Percentiles rank a stretch among this genome's conserved stretches.
phyloP scores from a whole-genome alignment of 92 coral and sea anemone genomes.

The Scolanthus callimorphus region DNA sequence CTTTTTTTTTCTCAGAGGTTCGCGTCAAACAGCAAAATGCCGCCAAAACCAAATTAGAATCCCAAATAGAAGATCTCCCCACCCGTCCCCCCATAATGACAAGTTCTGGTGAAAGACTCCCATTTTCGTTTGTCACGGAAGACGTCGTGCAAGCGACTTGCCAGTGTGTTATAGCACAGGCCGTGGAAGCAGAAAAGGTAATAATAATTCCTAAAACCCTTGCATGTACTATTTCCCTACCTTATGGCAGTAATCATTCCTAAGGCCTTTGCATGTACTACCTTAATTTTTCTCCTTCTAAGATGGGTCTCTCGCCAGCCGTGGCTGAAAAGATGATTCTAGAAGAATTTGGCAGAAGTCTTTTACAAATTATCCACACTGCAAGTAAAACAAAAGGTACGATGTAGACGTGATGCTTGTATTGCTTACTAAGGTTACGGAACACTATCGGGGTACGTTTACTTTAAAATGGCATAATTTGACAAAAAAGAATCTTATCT shows the following conservation, averaged over 20 bases:
- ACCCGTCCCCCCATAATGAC: constrained; percentile 82
- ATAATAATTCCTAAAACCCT: neutral
- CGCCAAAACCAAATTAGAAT: constrained; percentile 93
- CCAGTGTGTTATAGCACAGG: constrained; percentile 93
- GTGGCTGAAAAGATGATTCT: constrained; percentile 80
- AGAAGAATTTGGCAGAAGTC: constrained; percentile 95
- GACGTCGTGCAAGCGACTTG: constrained; percentile 97
- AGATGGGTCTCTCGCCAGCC: constrained; percentile 66
- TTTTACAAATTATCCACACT: constrained; percentile 88
- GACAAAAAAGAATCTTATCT: too few relatives aligned
- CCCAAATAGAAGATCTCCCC: constrained; percentile 97
- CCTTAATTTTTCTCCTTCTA: neutral
- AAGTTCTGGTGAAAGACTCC: constrained; percentile 95
- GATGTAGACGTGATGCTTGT: too few relatives aligned
- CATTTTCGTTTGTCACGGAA: constrained; percentile 94
- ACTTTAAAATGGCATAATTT: too few relatives aligned
- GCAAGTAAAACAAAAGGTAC: constrained; percentile 88
- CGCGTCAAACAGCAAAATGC: constrained; percentile 99
- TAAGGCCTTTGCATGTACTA: neutral
- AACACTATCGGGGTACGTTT: too few relatives aligned
- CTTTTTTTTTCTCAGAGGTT: constrained; percentile 91
- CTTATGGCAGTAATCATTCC: neutral
- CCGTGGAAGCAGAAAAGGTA: constrained; percentile 89
- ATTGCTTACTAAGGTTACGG: too few relatives aligned
- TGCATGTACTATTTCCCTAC: neutral